These are phyloP conservation scores for Saturnia pavonia DNA, from an alignment of 2,888 invertebrate species.

Conservation along the genomic window DNA sequence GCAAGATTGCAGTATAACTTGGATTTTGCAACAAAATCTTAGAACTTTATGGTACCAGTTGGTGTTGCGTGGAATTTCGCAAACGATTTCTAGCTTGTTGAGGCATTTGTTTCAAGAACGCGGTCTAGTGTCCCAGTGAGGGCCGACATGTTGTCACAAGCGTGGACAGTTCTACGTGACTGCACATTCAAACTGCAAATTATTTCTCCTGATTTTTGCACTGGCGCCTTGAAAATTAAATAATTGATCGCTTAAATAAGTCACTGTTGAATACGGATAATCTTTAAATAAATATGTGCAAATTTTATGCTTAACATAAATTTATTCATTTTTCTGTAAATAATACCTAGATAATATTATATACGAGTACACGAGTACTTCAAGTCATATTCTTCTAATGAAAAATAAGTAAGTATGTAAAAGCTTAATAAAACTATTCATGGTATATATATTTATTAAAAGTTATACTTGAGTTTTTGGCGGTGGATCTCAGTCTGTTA, in stretches of 20 bases:
- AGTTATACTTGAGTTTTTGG: too few relatives aligned
- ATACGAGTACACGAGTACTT: too few relatives aligned
- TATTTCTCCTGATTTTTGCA: constrained; percentile 52
- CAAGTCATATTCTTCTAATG: too few relatives aligned
- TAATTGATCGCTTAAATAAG: background rate
- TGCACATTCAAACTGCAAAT: constrained; percentile 54
- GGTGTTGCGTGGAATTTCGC: constrained; percentile 49
- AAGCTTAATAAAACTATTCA: too few relatives aligned
- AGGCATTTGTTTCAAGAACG: constrained; percentile 57
- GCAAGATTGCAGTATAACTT: background rate
- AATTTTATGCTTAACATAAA: background rate
- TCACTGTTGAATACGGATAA: background rate
- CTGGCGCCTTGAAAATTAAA: constrained; percentile 55
- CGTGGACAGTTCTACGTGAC: constrained; percentile 57
- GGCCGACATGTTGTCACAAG: constrained; percentile 59
- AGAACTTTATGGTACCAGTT: background rate
- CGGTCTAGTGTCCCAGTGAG: constrained; percentile 48
- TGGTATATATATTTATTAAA: too few relatives aligned
- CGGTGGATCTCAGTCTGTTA: too few relatives aligned
- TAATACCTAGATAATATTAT: background rate
- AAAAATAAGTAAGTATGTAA: too few relatives aligned
- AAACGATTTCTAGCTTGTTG: constrained; percentile 50
- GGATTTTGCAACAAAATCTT: background rate
- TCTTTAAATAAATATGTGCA: background rate
- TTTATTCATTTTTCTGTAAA: background rate